Evolutionary conservation across 2,113 vertebrate species (phyloP), one percentile per base, ranked within the genome.

Genomic region (Aplodontia rufa): DNA sequence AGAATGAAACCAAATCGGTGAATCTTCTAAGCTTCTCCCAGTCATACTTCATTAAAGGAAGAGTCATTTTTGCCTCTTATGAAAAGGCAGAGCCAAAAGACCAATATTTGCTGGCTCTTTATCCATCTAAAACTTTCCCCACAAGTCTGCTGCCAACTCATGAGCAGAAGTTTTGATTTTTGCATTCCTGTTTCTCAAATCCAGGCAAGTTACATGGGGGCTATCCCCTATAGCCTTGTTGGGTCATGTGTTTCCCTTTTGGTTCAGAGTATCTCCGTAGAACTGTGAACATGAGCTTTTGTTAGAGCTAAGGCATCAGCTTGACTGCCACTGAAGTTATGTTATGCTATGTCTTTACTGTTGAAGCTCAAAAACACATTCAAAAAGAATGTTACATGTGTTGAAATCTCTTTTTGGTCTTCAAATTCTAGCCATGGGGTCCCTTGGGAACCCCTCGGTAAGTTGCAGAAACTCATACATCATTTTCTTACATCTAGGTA

Each of bases 111-210:
- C 40, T 85, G 87, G 96, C 93, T 98, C 94, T 69, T 55, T 62
- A 58, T 98, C 97, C 97, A 96, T 93, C 94, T 72, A 72, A 98
- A 97, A 96, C 79, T 93, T 98, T 98, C 96, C 97, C 95, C 58
- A 89, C 79, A 90, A 3, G 84, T 93, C 72, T 95, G 60, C 47
- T 96, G 96, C 96, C 98, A 98, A 0, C 93, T 97, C 72, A 80
- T 91, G 78, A 96, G 97, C 71, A 94, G 47, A 75, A 96, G 62
- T 76, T 96, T 97, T 95, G 74, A 0, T 94, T 97, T 97, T 96
- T 91, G 68, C 81, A 88, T 83, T 37, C 95, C 94, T 87, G 49
- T 13, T 98, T 55, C 96, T 81, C 91, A 93, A 64, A 94, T 66
- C 64, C 64, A 81, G 71, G 47, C 22, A 64, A 74, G 72, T 87